Conservation (phyloP, 2,113 vertebrate genomes). For the Crotalus horridus region DNA sequence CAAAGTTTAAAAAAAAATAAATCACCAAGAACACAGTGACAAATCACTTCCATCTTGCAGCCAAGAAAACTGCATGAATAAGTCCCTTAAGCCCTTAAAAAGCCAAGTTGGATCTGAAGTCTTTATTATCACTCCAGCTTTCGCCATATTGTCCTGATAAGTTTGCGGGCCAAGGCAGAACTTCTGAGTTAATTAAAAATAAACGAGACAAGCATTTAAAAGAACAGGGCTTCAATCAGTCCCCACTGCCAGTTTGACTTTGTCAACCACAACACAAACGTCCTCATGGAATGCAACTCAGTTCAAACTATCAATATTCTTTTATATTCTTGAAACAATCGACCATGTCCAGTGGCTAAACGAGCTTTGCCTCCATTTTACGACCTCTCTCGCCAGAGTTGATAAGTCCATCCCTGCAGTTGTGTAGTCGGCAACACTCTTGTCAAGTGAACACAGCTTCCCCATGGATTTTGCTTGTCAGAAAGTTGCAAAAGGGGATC, state of each 20-base stretch:
- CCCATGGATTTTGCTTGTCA: too few relatives aligned
- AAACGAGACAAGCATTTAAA: background rate
- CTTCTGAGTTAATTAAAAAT: constrained; percentile 2
- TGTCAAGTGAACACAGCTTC: too few relatives aligned
- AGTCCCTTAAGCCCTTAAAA: background rate
- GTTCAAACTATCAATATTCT: background rate
- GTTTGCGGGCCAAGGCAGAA: background rate
- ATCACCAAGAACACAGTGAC: background rate
- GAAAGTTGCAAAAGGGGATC: too few relatives aligned
- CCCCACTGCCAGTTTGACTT: background rate
- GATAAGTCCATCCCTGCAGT: background rate
- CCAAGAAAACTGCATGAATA: background rate
- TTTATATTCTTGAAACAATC: background rate
- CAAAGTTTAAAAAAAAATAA: background rate
- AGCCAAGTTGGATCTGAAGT: background rate
- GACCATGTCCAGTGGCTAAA: background rate
- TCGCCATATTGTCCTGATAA: background rate
- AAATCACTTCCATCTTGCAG: background rate
- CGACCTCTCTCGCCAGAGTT: background rate
- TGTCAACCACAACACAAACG: background rate
- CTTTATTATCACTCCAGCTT: background rate
- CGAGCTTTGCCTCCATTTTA: background rate
- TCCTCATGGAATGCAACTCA: background rate
- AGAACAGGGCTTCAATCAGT: background rate
- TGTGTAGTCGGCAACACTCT: background rate